A percentile compares a stretch with the other conserved stretches of the same genome.
Evolutionary conservation across 1,140 invertebrate genomes (phyloP).

Genomic region (Drosophila guanche): DNA sequence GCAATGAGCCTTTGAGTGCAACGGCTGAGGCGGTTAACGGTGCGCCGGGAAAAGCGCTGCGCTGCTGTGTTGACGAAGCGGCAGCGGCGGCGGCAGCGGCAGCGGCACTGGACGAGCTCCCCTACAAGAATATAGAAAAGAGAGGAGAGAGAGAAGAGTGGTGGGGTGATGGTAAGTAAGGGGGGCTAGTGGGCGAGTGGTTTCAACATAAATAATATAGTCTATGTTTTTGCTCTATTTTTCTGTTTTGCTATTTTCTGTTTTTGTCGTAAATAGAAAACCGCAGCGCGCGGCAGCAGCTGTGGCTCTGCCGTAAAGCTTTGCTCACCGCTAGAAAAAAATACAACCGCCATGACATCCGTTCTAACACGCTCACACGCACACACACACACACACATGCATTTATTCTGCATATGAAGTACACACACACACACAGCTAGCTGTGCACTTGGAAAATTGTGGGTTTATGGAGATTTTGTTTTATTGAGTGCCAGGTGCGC

Average conservation of each 20-base stretch:
- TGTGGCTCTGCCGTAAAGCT: conserved; percentile 49
- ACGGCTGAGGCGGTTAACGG: conserved; percentile 78
- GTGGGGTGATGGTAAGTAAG: conserved; percentile 1
- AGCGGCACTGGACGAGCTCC: conserved; percentile 69
- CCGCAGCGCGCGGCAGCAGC: conserved; percentile 50
- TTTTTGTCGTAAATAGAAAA: conserved; percentile 67
- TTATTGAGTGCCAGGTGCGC: conserved; percentile 58
- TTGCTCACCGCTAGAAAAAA: conserved; percentile 58
- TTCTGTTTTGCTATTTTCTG: conserved; percentile 3
- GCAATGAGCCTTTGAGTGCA: conserved; percentile 74
- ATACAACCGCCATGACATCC: conserved; percentile 61
- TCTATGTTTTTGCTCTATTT: neutral
- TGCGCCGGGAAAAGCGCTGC: conserved; percentile 76
- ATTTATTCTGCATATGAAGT: conserved; percentile 19
- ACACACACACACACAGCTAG: conserved; percentile 16
- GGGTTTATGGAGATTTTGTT: conserved; percentile 37
- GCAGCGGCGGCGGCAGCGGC: conserved; percentile 49
- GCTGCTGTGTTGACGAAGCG: conserved; percentile 70
- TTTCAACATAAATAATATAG: neutral
- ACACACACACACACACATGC: conserved; percentile 12
- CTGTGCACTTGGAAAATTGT: too few relatives aligned
- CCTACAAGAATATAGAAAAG: conserved; percentile 44
- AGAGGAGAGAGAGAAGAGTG: neutral
- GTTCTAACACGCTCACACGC: conserved; percentile 40
- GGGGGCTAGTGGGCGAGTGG: neutral